These are phyloP conservation scores for Psittacus erithacus DNA, from an alignment of 2,113 vertebrate species.

Conservation along the genomic window DNA sequence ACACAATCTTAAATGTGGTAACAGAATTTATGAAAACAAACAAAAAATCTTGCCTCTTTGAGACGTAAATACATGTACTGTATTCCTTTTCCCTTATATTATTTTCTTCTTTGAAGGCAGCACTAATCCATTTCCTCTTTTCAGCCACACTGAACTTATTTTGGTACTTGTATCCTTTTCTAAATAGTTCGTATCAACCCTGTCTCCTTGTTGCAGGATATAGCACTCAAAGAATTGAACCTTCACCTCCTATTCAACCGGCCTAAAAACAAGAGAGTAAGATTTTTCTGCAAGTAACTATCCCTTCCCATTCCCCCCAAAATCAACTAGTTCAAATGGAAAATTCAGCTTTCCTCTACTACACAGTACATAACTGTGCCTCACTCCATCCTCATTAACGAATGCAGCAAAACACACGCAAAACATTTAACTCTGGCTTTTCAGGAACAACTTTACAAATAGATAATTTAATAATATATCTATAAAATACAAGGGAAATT, in stretches of 20 bases:
- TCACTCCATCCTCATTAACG: background rate
- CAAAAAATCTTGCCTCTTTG: background rate
- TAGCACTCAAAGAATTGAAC: background rate
- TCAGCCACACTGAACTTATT: background rate
- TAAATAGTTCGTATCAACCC: background rate
- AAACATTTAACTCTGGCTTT: background rate
- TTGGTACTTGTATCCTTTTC: background rate
- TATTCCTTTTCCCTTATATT: background rate
- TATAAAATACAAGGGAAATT: background rate
- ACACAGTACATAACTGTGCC: accelerated
- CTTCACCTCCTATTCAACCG: background rate
- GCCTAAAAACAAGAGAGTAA: background rate
- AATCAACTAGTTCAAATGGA: background rate
- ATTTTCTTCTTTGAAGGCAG: background rate
- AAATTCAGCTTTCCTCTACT: background rate
- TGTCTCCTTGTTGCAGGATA: background rate
- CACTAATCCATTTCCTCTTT: background rate
- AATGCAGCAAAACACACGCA: accelerated
- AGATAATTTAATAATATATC: background rate
- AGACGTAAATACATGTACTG: background rate
- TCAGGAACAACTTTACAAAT: background rate
- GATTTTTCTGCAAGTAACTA: background rate
- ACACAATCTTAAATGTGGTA: background rate
- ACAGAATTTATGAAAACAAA: background rate
- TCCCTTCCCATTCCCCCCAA: background rate